Conservation (phyloP, 2,888 invertebrate species). For the Tribolium freemani region DNA sequence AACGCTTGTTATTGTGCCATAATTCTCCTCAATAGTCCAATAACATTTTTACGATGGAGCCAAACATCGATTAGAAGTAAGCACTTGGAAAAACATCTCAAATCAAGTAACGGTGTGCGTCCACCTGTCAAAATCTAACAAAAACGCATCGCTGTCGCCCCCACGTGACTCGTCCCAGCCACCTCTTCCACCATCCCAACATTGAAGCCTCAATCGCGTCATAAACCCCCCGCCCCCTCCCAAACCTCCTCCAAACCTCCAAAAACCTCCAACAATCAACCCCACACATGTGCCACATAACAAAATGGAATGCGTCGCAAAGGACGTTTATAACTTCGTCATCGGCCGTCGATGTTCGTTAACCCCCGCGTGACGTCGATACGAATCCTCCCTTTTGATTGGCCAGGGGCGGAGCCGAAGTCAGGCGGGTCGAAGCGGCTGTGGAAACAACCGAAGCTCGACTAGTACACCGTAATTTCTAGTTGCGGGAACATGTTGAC, state of each 20-base stretch:
- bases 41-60: no score
- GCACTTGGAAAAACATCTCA: no score
- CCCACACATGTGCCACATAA: constrained; percentile 48
- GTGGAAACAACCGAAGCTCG: constrained; percentile 56
- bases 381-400: constrained; percentile 55
- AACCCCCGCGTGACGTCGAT: constrained; percentile 60
- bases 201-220: constrained; percentile 4
- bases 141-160: neutral
- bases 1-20: no score
- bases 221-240: constrained; percentile 3
- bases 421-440: constrained; percentile 63
- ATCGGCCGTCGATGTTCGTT: constrained; percentile 52
- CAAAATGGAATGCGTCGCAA: constrained; percentile 63
- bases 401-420: constrained; percentile 61
- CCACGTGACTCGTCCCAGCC: neutral
- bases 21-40: no score
- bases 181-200: constrained; percentile 23
- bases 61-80: no score
- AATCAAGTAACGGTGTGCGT: neutral
- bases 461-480: constrained; percentile 58
- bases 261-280: constrained; percentile 17
- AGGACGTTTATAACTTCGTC: constrained; percentile 42
- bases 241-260: constrained; percentile 3
- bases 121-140: neutral
- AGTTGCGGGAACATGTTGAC: constrained; percentile 56